Percentiles rank a stretch among this genome's conserved stretches.
These are phyloP conservation scores for Cataglyphis rosenhaueri DNA, from an alignment of 2,888 invertebrate species.

Conservation along the genomic window DNA sequence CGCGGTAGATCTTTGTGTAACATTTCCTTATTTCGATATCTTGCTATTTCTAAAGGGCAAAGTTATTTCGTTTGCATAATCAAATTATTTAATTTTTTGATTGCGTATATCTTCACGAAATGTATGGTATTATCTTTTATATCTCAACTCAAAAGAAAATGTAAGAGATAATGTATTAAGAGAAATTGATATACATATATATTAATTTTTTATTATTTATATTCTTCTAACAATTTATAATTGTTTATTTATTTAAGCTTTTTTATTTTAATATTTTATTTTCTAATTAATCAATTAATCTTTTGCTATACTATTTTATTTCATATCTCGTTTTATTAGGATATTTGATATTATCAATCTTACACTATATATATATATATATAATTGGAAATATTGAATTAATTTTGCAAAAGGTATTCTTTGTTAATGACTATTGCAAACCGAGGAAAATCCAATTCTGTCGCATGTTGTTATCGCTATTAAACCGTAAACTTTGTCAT, in stretches of 20 bases:
- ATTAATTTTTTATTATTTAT: background rate
- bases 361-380: background rate
- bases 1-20: background rate
- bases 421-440: constrained; percentile 1
- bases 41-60: background rate
- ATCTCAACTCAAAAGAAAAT: background rate
- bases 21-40: constrained; percentile 13
- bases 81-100: background rate
- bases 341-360: constrained; percentile 12
- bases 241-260: background rate
- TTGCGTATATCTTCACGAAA: background rate
- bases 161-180: background rate
- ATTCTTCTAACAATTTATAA: background rate
- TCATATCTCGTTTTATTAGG: background rate
- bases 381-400: background rate
- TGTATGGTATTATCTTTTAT: background rate
- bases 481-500: background rate
- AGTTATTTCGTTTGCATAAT: background rate
- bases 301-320: background rate
- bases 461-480: constrained; percentile 23
- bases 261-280: background rate
- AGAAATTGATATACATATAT: too few relatives aligned
- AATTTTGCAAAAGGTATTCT: constrained; percentile 9
- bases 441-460: background rate
- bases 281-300: background rate